Percentiles rank a stretch among this genome's conserved stretches.
These are phyloP conservation scores for Agriopis leucophaearia DNA, from an alignment of 2,888 invertebrate genomes.

Conservation along the genomic window DNA sequence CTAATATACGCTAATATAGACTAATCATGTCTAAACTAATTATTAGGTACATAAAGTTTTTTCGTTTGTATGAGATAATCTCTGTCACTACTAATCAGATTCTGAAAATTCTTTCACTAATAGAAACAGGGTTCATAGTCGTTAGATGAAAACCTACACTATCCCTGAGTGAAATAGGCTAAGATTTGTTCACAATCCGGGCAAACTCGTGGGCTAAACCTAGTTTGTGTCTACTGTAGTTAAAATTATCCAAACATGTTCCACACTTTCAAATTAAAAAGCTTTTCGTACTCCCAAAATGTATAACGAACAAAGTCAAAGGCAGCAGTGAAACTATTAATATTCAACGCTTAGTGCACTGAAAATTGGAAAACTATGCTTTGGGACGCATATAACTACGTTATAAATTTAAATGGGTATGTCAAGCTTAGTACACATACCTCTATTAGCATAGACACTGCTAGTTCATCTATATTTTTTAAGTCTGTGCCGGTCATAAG, in stretches of 20 bases:
- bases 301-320: conserved; percentile 58
- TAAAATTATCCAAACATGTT: background rate
- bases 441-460: too few species aligned
- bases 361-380: conserved; percentile 46
- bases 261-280: conserved; percentile 59
- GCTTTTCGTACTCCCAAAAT: conserved; percentile 47
- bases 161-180: background rate
- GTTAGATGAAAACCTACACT: too few species aligned
- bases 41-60: too few species aligned
- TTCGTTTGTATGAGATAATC: too few species aligned
- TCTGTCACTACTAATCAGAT: too few species aligned
- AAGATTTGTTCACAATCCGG: background rate
- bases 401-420: conserved; percentile 21
- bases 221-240: background rate
- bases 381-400: conserved; percentile 17
- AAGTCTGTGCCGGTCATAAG: too few species aligned
- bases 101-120: too few species aligned
- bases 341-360: conserved; percentile 52
- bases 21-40: too few species aligned
- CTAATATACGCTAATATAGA: too few species aligned
- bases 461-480: too few species aligned
- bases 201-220: background rate
- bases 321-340: conserved; percentile 52
- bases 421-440: background rate
- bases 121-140: too few species aligned